These are phyloP conservation scores for Virgularia gustaviana DNA, from an alignment of 92 coral and sea anemone species.

Conservation along the genomic window DNA sequence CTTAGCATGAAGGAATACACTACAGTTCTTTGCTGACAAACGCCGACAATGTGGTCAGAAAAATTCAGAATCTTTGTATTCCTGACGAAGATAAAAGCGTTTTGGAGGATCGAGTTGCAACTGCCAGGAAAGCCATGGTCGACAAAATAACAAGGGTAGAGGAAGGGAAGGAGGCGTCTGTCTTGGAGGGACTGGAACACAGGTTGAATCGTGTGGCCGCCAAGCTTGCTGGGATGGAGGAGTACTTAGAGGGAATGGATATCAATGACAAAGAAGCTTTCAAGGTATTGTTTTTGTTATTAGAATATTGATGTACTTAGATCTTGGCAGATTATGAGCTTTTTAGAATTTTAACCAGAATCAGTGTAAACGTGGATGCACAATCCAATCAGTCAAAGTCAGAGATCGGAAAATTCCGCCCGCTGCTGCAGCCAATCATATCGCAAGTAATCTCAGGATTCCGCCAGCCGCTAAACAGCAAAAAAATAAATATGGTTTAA, in stretches of 20 bases:
- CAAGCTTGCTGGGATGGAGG: constrained; percentile 59
- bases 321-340: no score
- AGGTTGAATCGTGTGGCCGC: constrained; percentile 53
- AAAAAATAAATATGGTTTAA: no score
- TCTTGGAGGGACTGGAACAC: constrained; percentile 55
- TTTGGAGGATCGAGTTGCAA: constrained; percentile 1
- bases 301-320: not conserved
- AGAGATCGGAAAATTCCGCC: no score
- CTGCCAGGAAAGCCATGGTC: not conserved
- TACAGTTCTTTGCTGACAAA: not conserved
- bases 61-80: not conserved
- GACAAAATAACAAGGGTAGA: constrained; percentile 29
- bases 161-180: constrained; percentile 30
- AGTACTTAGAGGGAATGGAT: constrained; percentile 53
- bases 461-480: no score
- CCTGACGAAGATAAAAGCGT: constrained; percentile 6
- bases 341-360: no score
- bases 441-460: no score
- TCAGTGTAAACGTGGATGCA: no score
- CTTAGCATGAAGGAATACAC: no score
- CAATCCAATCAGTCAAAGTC: no score
- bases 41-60: not conserved
- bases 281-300: no score
- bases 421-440: no score
- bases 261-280: constrained; percentile 34